Percentiles rank a stretch among this genome's conserved stretches.
Evolutionary conservation across 1,140 invertebrate genomes (phyloP).

Genomic region (Philaenus spumarius): DNA sequence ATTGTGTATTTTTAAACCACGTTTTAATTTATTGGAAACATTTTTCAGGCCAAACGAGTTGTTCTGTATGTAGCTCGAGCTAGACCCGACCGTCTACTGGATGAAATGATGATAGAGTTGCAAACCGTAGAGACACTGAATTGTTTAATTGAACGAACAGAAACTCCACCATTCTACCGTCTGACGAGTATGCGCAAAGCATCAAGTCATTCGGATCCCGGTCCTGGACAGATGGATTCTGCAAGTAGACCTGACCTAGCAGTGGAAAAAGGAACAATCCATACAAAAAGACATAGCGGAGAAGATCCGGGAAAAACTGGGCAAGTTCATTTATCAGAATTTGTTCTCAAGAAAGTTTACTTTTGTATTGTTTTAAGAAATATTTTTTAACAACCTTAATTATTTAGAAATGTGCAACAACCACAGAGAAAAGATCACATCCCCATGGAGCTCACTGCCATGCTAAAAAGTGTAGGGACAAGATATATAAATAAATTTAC

Average conservation of each 20-base stretch:
- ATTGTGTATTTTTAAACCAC: no score
- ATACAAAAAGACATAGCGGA: conserved; percentile 92
- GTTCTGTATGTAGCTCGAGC: conserved; percentile 86
- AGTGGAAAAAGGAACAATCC: conserved; percentile 88
- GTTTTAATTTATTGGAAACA: no score
- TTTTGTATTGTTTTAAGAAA: no score
- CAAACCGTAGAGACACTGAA: conserved; percentile 94
- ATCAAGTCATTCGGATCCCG: conserved; percentile 55
- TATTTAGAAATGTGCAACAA: no score
- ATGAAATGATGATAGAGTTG: conserved; percentile 95
- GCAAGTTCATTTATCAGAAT: conserved; percentile 35
- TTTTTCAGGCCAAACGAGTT: conserved; percentile 82
- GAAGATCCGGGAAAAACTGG: conserved; percentile 59
- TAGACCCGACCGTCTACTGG: conserved; percentile 82
- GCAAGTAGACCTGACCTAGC: conserved; percentile 42
- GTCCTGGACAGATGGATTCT: conserved; percentile 32
- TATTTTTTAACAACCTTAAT: no score
- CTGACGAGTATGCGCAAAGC: conserved; percentile 85
- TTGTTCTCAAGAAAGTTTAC: background rate
- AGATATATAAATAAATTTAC: no score
- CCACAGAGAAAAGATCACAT: no score
- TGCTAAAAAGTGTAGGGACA: no score
- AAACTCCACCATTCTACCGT: conserved; percentile 95
- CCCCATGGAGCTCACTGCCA: no score
- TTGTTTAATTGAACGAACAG: conserved; percentile 89